These are phyloP conservation scores for Etia nguti DNA, from an alignment of 2,113 vertebrate genomes.

Conservation along the genomic window DNA sequence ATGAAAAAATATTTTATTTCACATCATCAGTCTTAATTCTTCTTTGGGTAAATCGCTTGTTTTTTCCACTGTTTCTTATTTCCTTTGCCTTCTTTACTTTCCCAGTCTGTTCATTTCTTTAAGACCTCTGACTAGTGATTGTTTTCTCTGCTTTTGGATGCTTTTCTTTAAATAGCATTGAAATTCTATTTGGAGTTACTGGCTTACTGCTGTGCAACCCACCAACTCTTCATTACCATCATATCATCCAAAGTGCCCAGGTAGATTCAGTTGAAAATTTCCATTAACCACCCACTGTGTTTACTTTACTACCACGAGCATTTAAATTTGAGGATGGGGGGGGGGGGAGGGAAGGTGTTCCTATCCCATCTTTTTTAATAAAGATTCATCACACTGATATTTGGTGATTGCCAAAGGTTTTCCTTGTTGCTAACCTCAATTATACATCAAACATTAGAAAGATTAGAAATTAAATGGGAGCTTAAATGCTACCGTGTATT, in stretches of 20 bases:
- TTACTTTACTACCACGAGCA: neutral
- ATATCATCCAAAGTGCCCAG: neutral
- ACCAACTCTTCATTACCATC: neutral
- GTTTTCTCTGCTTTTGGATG: neutral
- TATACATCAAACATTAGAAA: neutral
- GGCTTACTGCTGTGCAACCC: neutral
- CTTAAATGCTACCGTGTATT: neutral
- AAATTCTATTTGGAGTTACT: neutral
- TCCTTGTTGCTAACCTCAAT: neutral
- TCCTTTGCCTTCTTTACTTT: neutral
- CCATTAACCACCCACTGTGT: neutral
- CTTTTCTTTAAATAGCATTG: neutral
- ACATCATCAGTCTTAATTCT: neutral
- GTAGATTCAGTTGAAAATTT: neutral
- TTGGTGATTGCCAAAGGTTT: neutral
- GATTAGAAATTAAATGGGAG: neutral
- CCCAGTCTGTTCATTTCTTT: neutral
- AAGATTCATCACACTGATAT: neutral
- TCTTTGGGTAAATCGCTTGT: neutral
- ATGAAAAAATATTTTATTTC: neutral
- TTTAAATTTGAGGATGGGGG: neutral
- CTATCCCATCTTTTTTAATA: neutral
- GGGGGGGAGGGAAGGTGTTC: neutral
- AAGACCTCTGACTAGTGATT: neutral
- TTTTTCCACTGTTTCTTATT: neutral